Percentiles rank a stretch among this genome's conserved stretches.
Conservation (phyloP, 2,888 invertebrate genomes). For the Apocheima hispidaria region DNA sequence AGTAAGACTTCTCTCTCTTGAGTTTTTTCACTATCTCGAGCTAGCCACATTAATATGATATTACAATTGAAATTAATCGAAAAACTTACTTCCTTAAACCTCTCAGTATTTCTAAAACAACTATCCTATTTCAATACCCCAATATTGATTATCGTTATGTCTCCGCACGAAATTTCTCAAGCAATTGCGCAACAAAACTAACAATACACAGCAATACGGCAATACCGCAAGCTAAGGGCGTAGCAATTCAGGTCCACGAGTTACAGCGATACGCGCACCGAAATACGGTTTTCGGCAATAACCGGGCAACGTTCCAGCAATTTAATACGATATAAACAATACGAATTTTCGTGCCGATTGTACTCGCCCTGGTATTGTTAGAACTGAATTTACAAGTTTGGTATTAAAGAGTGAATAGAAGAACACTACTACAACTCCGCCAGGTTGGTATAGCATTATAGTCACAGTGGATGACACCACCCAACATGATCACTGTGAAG, state of each 20-base stretch:
- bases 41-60: no score
- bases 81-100: background rate
- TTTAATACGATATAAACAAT: slow-evolving; percentile 85
- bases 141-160: slow-evolving; percentile 21
- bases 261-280: slow-evolving; percentile 77
- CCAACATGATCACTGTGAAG: no score
- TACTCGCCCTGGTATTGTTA: slow-evolving; percentile 57
- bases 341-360: slow-evolving; percentile 74
- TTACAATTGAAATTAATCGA: no score
- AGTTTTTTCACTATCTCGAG: no score
- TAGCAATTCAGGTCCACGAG: slow-evolving; percentile 75
- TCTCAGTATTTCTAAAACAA: background rate
- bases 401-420: slow-evolving; percentile 20
- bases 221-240: slow-evolving; percentile 39
- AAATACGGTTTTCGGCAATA: slow-evolving; percentile 84
- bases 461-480: no score
- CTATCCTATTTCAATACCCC: slow-evolving; percentile 7
- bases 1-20: no score
- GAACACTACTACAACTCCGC: background rate
- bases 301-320: slow-evolving; percentile 83
- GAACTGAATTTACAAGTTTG: slow-evolving; percentile 1
- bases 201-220: slow-evolving; percentile 38
- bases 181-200: slow-evolving; percentile 26
- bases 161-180: slow-evolving; percentile 25
- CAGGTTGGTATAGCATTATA: no score